Percentiles rank a stretch among this genome's conserved stretches.
Evolutionary conservation across 2,797 vertebrate genomes (phyloP).

Genomic region (Arrhamphus sclerolepis): DNA sequence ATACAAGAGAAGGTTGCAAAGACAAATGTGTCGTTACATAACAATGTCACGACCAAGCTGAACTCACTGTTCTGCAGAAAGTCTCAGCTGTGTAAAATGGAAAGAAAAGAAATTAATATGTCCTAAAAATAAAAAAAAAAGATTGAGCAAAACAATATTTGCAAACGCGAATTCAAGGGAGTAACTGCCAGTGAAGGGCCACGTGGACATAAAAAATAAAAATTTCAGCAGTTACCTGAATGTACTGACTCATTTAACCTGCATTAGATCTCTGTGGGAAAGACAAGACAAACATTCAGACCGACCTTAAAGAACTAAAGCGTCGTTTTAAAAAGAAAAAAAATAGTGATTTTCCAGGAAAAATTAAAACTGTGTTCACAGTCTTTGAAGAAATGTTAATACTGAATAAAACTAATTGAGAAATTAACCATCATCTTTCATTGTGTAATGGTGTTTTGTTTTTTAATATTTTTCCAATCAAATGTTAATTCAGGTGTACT

Average conservation of each 20-base stretch:
- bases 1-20: constrained; percentile 27
- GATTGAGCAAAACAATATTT: constrained; percentile 18
- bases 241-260: background rate
- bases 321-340: no score
- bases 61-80: constrained; percentile 42
- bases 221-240: background rate
- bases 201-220: background rate
- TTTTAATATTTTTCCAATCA: no score
- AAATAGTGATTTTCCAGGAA: no score
- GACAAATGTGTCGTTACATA: constrained; percentile 58
- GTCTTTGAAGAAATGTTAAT: no score
- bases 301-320: no score
- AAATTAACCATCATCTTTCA: no score
- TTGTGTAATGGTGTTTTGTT: no score
- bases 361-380: no score
- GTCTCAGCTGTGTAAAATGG: constrained; percentile 38
- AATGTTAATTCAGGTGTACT: no score
- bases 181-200: constrained; percentile 6
- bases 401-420: no score
- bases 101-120: constrained; percentile 29
- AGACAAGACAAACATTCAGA: constrained; percentile 13
- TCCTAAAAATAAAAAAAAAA: constrained; percentile 19
- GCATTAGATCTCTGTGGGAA: background rate
- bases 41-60: constrained; percentile 43
- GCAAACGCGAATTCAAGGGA: constrained; percentile 5